These are phyloP conservation scores for Pleuronectes platessa DNA, from an alignment of 2,113 vertebrate species.

Conservation along the genomic window DNA sequence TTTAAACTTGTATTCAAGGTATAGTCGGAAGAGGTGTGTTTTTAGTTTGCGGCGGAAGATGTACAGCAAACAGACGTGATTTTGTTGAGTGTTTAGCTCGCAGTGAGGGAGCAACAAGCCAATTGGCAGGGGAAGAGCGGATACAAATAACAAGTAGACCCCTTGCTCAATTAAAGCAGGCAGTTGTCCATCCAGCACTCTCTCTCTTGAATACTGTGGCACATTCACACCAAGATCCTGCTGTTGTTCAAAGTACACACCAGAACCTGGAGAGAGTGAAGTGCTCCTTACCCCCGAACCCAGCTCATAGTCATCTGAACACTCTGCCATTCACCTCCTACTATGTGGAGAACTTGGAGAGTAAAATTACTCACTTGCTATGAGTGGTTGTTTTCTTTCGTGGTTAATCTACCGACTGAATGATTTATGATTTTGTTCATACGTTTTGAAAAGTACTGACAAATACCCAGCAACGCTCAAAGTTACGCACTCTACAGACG, in stretches of 20 bases:
- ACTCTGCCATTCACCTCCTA: neutral
- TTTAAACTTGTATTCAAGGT: no score
- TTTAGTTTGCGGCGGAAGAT: no score
- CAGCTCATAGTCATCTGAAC: neutral
- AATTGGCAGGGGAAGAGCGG: no score
- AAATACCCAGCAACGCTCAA: neutral
- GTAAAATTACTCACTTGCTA: neutral
- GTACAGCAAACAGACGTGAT: no score
- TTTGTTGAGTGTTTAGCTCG: no score
- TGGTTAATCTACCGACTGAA: neutral
- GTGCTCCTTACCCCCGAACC: slow-evolving; percentile 20
- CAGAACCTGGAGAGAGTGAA: slow-evolving; percentile 32
- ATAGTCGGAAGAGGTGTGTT: no score
- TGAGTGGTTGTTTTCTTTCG: neutral
- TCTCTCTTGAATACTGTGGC: slow-evolving; percentile 6
- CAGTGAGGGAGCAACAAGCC: no score
- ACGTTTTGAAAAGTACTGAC: neutral
- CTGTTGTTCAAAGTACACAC: slow-evolving; percentile 19
- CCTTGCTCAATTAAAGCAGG: slow-evolving; percentile 28
- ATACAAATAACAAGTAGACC: slow-evolving; percentile 9
- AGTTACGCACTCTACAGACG: no score
- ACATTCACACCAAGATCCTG: slow-evolving; percentile 36
- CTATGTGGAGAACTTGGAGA: slow-evolving; percentile 3
- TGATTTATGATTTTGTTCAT: no score
- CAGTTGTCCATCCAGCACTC: slow-evolving; percentile 11